phyloP scores from a whole-genome alignment of 2,797 vertebrate genomes.

The Rhadinocentrus ornatus region DNA sequence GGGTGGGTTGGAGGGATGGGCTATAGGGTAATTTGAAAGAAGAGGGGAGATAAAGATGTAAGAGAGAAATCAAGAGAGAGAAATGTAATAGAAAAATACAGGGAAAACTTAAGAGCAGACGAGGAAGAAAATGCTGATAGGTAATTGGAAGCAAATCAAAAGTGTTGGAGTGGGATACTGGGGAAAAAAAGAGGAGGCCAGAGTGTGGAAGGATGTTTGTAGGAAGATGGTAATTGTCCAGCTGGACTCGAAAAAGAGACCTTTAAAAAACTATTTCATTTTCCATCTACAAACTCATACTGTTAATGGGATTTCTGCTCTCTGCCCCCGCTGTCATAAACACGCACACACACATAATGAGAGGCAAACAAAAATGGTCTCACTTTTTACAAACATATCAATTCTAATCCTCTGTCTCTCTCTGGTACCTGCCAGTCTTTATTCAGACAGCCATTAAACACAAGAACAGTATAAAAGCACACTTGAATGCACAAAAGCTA shows the following conservation, averaged over 20 bases:
- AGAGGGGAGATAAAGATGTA: not conserved
- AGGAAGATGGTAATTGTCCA: slow-evolving; percentile 10
- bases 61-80: not conserved
- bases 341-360: not conserved
- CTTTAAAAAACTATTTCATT: slow-evolving; percentile 59
- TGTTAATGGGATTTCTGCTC: slow-evolving; percentile 66
- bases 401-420: slow-evolving; percentile 15
- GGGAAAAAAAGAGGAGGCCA: not conserved
- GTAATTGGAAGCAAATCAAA: not conserved
- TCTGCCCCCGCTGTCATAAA: slow-evolving; percentile 32
- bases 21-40: not conserved
- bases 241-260: slow-evolving; percentile 37
- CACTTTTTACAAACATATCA: slow-evolving; percentile 12
- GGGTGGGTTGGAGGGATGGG: slow-evolving; percentile 1
- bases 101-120: not conserved
- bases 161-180: not conserved
- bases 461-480: not conserved
- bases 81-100: not conserved
- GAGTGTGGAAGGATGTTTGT: slow-evolving; percentile 1
- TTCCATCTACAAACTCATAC: slow-evolving; percentile 41
- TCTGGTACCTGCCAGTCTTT: not conserved
- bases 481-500: slow-evolving; percentile 7
- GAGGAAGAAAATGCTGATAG: not conserved
- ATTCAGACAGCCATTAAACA: slow-evolving; percentile 28
- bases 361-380: slow-evolving; percentile 29